Evolutionary conservation across 2,113 vertebrate species (phyloP).

Genomic region (Cettia cetti): DNA sequence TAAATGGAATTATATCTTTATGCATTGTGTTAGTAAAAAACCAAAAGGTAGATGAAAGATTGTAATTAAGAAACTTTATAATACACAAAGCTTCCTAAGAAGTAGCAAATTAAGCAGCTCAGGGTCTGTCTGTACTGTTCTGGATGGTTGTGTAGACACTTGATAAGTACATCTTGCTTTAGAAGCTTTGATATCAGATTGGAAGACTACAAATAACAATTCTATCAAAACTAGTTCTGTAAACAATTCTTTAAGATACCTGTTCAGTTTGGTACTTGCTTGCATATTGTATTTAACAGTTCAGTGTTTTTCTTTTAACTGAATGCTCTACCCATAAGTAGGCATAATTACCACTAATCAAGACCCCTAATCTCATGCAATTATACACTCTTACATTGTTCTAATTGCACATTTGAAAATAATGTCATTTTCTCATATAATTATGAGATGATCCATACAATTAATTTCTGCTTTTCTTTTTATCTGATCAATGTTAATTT

Average conservation of each 20-base stretch:
- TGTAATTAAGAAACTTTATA: neutral
- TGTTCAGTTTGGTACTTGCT: constrained; percentile 22
- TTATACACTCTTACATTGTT: constrained; percentile 26
- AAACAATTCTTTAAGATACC: neutral
- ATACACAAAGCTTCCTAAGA: neutral
- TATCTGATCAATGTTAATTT: constrained; percentile 48
- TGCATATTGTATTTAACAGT: neutral
- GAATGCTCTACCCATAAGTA: neutral
- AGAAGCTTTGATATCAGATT: neutral
- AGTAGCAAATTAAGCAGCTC: neutral
- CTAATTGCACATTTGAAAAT: constrained; percentile 22
- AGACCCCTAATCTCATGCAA: constrained; percentile 25
- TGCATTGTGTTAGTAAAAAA: neutral
- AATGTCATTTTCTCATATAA: neutral
- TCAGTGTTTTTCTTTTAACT: neutral
- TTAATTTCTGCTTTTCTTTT: constrained; percentile 42
- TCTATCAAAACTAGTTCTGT: neutral
- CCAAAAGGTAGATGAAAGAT: neutral
- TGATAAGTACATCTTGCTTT: neutral
- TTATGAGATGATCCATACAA: neutral
- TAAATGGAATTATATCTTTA: neutral
- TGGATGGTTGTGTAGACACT: neutral
- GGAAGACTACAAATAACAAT: neutral
- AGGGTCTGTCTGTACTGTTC: neutral
- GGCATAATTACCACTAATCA: constrained; percentile 23